Conservation (phyloP, 2,888 invertebrate genomes). For the Amblyjoppa fuscipennis region DNA sequence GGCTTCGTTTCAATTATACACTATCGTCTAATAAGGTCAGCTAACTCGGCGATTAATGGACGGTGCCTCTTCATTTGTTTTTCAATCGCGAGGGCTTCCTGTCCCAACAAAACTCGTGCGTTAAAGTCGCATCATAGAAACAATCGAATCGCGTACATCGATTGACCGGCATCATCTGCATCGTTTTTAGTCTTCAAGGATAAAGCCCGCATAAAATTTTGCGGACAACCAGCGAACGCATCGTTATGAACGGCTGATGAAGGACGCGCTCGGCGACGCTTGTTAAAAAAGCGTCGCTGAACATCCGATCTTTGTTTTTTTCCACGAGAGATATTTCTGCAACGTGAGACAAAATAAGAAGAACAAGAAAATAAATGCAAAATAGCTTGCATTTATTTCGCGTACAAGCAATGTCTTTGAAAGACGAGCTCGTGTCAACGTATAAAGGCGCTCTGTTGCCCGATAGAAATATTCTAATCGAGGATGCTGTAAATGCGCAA, state of each 20-base stretch:
- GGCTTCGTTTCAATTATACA: slow-evolving; percentile 71
- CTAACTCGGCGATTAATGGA: slow-evolving; percentile 62
- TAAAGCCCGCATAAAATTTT: slow-evolving; percentile 58
- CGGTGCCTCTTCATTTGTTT: slow-evolving; percentile 49
- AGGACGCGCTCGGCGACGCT: slow-evolving; percentile 47
- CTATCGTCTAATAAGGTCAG: slow-evolving; percentile 71
- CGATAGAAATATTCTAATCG: slow-evolving; percentile 29
- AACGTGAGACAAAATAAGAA: not conserved
- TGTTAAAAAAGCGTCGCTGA: slow-evolving; percentile 1
- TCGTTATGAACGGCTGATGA: slow-evolving; percentile 69
- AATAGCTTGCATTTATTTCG: not conserved
- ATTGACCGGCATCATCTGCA: slow-evolving; percentile 44
- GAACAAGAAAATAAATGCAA: not conserved
- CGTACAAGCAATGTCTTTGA: not conserved
- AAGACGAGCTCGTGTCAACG: not conserved
- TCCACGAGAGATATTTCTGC: not conserved
- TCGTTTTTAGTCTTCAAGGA: slow-evolving; percentile 56
- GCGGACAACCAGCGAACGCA: slow-evolving; percentile 56
- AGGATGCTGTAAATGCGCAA: slow-evolving; percentile 34
- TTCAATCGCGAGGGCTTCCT: slow-evolving; percentile 34
- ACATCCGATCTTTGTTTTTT: not conserved
- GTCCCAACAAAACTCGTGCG: slow-evolving; percentile 27
- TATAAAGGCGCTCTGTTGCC: slow-evolving; percentile 5
- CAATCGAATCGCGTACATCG: slow-evolving; percentile 51
- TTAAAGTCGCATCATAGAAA: slow-evolving; percentile 37